Conservation (phyloP, 2,888 invertebrate species). For the Eupithecia dodoneata region DNA sequence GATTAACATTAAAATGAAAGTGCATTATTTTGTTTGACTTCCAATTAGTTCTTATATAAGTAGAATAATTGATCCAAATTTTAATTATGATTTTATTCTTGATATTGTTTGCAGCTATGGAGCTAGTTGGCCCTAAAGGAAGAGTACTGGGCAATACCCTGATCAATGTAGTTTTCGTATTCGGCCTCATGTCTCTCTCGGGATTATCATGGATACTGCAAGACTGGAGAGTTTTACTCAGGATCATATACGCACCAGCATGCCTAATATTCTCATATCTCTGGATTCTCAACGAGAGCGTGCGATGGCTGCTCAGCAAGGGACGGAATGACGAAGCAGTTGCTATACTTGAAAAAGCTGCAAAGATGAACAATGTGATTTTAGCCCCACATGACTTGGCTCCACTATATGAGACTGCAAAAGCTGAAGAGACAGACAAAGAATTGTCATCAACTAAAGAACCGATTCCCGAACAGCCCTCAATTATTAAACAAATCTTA, state of each 20-base stretch:
- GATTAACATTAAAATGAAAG: not conserved
- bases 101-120: conserved; percentile 85
- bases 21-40: not conserved
- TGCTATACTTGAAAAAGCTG: conserved; percentile 85
- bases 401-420: conserved; percentile 64
- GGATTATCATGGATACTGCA: conserved; percentile 87
- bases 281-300: conserved; percentile 89
- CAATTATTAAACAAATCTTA: conserved; percentile 74
- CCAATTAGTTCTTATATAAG: not conserved
- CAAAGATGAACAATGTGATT: conserved; percentile 85
- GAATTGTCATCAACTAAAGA: conserved; percentile 45
- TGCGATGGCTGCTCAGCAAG: conserved; percentile 90
- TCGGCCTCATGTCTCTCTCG: conserved; percentile 88
- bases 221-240: conserved; percentile 88
- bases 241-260: conserved; percentile 88
- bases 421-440: conserved; percentile 43
- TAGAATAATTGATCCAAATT: not conserved
- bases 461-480: conserved; percentile 44
- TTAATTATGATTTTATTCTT: not conserved
- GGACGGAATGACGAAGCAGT: conserved; percentile 86
- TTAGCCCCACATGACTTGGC: conserved; percentile 72
- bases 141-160: conserved; percentile 90
- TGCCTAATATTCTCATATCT: conserved; percentile 87
- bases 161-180: conserved; percentile 88
- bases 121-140: conserved; percentile 90